Evolutionary conservation across 2,888 invertebrate species (phyloP).

Genomic region (Sinhomidia bicolor): DNA sequence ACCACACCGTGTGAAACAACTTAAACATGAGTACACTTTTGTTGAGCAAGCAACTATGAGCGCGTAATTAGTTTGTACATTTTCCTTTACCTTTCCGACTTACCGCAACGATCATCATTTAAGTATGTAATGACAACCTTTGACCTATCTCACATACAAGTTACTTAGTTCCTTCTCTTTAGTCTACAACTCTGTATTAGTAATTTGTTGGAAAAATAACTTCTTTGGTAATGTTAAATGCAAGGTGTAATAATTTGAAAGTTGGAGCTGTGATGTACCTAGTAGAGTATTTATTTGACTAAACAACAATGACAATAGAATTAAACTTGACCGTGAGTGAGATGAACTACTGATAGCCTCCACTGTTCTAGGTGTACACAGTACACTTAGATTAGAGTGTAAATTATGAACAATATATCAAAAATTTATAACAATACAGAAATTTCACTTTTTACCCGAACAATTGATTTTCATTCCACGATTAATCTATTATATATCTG

Average conservation of each 20-base stretch:
- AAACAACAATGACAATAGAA: background rate
- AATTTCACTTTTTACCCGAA: constrained; percentile 34
- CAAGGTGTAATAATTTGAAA: too few species aligned
- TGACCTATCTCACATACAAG: constrained; percentile 78
- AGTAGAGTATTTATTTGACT: background rate
- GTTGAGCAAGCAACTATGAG: background rate
- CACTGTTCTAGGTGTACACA: too few species aligned
- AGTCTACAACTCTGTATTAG: background rate
- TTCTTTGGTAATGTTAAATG: too few species aligned
- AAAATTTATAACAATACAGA: background rate
- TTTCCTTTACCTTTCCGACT: background rate
- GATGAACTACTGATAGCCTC: background rate
- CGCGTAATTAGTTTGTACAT: background rate
- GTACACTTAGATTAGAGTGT: too few species aligned
- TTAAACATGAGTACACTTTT: background rate
- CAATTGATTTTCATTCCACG: background rate
- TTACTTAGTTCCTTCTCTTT: background rate
- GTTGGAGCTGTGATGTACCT: too few species aligned
- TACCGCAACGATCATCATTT: constrained; percentile 1
- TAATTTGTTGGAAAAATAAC: background rate
- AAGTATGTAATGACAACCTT: constrained; percentile 70
- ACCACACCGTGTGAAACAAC: constrained; percentile 31
- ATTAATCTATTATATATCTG: too few species aligned
- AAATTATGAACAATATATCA: too few species aligned
- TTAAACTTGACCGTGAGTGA: background rate